A percentile compares a stretch with the other conserved stretches of the same genome.
These are phyloP conservation scores for Marmota monax DNA, from an alignment of 2,113 vertebrate species.

Conservation along the genomic window DNA sequence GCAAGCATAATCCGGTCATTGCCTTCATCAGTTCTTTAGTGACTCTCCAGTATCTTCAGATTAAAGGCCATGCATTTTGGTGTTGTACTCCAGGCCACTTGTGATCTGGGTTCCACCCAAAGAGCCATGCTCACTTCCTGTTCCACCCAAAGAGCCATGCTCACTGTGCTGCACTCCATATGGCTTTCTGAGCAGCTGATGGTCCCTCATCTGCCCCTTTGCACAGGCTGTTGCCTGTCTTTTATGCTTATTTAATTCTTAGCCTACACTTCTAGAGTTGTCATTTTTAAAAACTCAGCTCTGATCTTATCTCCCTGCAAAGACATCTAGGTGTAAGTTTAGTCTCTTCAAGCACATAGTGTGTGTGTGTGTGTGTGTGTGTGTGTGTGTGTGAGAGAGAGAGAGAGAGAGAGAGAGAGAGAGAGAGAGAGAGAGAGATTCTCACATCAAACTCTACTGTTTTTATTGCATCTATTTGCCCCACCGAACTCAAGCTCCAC, in stretches of 20 bases:
- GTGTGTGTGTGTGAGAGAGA: not conserved
- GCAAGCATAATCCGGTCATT: not conserved
- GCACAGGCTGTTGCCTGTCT: not conserved
- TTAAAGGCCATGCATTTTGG: not conserved
- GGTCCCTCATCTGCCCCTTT: not conserved
- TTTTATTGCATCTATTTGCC: not conserved
- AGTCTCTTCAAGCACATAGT: not conserved
- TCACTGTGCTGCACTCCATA: accelerated
- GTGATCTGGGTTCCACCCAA: not conserved
- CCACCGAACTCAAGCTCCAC: not conserved
- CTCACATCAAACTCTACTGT: not conserved
- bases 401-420: no score
- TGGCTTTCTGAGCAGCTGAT: not conserved
- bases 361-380: not conserved
- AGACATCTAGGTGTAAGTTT: not conserved
- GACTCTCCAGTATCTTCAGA: not conserved
- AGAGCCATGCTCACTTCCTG: not conserved
- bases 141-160: not conserved
- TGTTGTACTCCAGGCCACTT: not conserved
- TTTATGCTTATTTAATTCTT: not conserved
- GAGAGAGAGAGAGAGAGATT: no score
- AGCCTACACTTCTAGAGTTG: accelerated
- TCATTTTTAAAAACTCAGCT: not conserved
- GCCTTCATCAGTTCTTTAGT: not conserved
- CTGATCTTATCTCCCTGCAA: not conserved